Evolutionary conservation across 1,140 invertebrate species (phyloP), one percentile per base, ranked within the genome.

Genomic region (Philaenus spumarius): DNA sequence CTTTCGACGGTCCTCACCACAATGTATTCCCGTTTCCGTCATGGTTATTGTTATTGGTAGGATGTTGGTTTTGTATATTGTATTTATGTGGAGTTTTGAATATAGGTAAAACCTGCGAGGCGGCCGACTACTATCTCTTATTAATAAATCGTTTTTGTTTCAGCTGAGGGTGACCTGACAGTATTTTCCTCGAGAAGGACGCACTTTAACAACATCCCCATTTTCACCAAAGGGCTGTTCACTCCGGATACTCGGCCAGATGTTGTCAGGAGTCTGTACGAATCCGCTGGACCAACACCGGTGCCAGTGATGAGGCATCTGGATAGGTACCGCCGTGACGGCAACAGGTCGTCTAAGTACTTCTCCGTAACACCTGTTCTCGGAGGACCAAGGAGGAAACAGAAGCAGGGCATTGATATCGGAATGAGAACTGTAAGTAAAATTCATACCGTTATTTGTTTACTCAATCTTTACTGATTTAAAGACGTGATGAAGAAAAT

Each of bases 101-200:
- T n/a, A n/a, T n/a, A n/a, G n/a, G n/a, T n/a, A n/a, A n/a, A n/a
- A n/a, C n/a, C n/a, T n/a, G n/a, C n/a, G n/a, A n/a, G n/a, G n/a
- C n/a, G n/a, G n/a, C n/a, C n/a, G n/a, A n/a, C n/a, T n/a, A n/a
- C n/a, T n/a, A n/a, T n/a, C n/a, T n/a, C n/a, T n/a, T n/a, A n/a
- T n/a, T n/a, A n/a, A n/a, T n/a, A n/a, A n/a, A n/a, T n/a, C n/a
- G n/a, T n/a, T 73, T 71, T 75, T 74, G 67, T 83, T 85, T 42
- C 80, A 92, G 89, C 89, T 73, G 88, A 89, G 78, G 86, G 88
- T 66, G 87, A 91, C 77, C 85, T 93, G 72, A 85, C 82, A 59
- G 82, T 82, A 66, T 90, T 91, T 77, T 86, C 87, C 64, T 67
- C 79, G 61, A 78, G 81, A 67, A 87, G 83, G 73, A 76, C 82